phyloP scores from a whole-genome alignment of 2,113 vertebrate genomes.

The Athene noctua region DNA sequence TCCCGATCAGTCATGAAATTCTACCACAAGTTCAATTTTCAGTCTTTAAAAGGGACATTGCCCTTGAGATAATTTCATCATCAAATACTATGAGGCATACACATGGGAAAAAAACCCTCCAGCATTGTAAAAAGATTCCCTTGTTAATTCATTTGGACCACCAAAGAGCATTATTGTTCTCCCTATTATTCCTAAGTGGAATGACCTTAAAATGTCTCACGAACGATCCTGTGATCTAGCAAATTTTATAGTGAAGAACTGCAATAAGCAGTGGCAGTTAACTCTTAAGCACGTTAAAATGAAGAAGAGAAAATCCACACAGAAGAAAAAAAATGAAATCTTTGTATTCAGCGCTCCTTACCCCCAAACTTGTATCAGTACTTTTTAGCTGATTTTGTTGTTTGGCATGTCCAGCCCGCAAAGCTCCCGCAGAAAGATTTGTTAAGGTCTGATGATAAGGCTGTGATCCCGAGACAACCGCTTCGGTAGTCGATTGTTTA shows the following conservation, averaged over 20 bases:
- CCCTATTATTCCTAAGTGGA: neutral
- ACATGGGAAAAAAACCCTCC: neutral
- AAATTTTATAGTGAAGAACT: neutral
- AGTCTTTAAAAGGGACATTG: neutral
- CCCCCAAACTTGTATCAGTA: conserved; percentile 70
- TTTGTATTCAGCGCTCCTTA: conserved; percentile 38
- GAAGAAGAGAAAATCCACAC: neutral
- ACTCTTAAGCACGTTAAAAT: neutral
- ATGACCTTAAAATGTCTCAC: neutral
- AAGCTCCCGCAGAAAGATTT: conserved; percentile 65
- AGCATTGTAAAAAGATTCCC: neutral
- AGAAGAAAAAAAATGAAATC: neutral
- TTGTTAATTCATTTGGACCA: neutral
- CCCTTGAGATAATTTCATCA: conserved; percentile 4
- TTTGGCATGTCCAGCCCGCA: conserved; percentile 59
- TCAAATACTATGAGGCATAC: neutral
- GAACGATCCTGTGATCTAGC: neutral
- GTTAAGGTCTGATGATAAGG: conserved; percentile 74
- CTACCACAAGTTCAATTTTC: neutral
- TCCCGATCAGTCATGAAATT: neutral
- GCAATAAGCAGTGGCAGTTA: neutral
- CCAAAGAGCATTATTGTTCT: conserved; percentile 25
- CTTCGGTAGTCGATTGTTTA: conserved; percentile 72
- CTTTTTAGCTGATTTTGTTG: conserved; percentile 59
- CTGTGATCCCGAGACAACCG: conserved; percentile 68